These are phyloP conservation scores for Chloropsis hardwickii DNA, from an alignment of 2,113 vertebrate genomes.

Conservation along the genomic window DNA sequence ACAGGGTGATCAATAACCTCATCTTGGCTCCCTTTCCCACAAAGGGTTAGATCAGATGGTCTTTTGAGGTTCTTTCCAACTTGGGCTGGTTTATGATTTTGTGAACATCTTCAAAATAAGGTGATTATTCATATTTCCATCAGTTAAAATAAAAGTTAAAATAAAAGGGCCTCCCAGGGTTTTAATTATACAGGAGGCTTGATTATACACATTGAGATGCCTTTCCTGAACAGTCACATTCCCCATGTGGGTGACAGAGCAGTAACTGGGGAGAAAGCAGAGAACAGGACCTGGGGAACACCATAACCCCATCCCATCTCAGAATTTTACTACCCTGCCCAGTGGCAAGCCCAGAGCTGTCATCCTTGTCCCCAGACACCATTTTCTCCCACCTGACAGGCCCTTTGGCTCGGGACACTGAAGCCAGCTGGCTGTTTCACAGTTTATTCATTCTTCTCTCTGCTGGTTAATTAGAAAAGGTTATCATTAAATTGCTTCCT, in stretches of 20 bases:
- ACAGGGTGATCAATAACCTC: neutral
- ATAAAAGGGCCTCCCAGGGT: neutral
- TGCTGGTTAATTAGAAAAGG: slow-evolving; percentile 55
- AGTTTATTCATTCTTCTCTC: slow-evolving; percentile 36
- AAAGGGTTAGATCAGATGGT: neutral
- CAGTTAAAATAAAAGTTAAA: neutral
- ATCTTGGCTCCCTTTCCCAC: neutral
- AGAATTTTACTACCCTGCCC: neutral
- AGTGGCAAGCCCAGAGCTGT: neutral
- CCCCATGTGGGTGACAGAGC: neutral
- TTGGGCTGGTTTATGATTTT: neutral
- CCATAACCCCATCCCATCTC: neutral
- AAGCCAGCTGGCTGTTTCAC: slow-evolving; percentile 36
- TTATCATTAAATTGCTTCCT: slow-evolving; percentile 61
- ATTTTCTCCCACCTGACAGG: neutral
- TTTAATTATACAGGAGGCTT: neutral
- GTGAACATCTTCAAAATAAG: neutral
- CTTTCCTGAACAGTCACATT: neutral
- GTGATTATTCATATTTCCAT: neutral
- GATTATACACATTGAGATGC: neutral
- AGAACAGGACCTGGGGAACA: neutral
- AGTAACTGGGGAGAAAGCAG: neutral
- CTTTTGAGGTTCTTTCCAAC: neutral
- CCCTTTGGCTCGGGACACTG: neutral
- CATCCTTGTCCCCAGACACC: neutral